Evolutionary conservation across 2,797 vertebrate species (phyloP).

Genomic region (Sandelia bainsii): DNA sequence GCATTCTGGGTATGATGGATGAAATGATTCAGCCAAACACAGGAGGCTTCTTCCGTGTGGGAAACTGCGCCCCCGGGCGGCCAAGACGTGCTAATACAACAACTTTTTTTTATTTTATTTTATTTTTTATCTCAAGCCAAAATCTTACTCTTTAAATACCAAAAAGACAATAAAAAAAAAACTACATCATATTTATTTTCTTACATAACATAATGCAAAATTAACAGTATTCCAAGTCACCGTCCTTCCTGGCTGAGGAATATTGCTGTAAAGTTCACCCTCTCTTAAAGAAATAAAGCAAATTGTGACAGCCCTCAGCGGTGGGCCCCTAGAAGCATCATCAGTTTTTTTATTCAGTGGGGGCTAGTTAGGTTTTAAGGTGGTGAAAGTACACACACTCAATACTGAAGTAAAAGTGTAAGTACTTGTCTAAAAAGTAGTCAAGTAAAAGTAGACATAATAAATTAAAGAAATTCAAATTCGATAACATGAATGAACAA

Average conservation of each 20-base stretch:
- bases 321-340: neutral
- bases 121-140: neutral
- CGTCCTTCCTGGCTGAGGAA: neutral
- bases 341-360: neutral
- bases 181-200: no score
- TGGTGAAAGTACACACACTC: neutral
- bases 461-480: no score
- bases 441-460: no score
- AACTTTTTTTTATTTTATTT: neutral
- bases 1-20: slow-evolving; percentile 87
- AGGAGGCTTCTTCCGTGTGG: slow-evolving; percentile 25
- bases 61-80: slow-evolving; percentile 72
- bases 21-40: slow-evolving; percentile 76
- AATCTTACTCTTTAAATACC: no score
- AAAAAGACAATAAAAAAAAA: no score
- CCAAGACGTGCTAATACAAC: neutral
- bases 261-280: no score
- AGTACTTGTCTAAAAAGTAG: no score
- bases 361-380: neutral
- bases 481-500: no score
- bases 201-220: no score
- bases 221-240: no score
- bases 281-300: neutral
- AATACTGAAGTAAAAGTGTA: neutral
- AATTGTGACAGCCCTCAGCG: no score